These are phyloP conservation scores for Acridotheres tristis DNA, from an alignment of 2,797 vertebrate genomes.

Conservation along the genomic window DNA sequence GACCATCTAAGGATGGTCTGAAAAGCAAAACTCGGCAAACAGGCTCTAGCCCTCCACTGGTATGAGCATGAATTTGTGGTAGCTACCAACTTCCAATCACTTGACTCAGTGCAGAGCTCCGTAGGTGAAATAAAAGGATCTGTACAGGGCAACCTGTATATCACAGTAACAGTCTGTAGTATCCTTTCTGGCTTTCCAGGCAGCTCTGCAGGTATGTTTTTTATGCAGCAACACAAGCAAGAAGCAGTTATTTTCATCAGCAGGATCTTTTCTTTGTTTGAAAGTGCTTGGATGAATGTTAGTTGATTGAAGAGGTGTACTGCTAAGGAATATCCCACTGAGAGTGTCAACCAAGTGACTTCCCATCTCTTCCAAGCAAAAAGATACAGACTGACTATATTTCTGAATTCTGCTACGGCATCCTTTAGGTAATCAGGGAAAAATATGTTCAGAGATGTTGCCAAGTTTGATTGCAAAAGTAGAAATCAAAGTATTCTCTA, in stretches of 20 bases:
- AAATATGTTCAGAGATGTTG: background rate
- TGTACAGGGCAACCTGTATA: background rate
- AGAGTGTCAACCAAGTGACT: background rate
- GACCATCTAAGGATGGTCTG: background rate
- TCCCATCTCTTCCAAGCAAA: background rate
- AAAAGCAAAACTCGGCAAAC: background rate
- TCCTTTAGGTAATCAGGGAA: background rate
- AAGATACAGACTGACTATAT: background rate
- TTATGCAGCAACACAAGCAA: background rate
- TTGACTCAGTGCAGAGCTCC: background rate
- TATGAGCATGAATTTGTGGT: background rate
- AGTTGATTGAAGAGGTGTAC: background rate
- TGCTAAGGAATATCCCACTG: background rate
- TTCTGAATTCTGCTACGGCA: background rate
- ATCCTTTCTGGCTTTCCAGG: background rate
- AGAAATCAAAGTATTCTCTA: background rate
- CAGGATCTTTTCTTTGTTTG: background rate
- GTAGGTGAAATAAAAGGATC: background rate
- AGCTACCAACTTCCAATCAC: background rate
- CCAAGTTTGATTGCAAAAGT: background rate
- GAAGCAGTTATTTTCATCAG: background rate
- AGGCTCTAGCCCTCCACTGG: background rate
- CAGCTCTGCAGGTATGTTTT: background rate
- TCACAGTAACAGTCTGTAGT: background rate
- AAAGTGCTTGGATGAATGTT: background rate